Evolutionary conservation across 2,888 invertebrate genomes (phyloP).

Genomic region (Ceramica pisi): DNA sequence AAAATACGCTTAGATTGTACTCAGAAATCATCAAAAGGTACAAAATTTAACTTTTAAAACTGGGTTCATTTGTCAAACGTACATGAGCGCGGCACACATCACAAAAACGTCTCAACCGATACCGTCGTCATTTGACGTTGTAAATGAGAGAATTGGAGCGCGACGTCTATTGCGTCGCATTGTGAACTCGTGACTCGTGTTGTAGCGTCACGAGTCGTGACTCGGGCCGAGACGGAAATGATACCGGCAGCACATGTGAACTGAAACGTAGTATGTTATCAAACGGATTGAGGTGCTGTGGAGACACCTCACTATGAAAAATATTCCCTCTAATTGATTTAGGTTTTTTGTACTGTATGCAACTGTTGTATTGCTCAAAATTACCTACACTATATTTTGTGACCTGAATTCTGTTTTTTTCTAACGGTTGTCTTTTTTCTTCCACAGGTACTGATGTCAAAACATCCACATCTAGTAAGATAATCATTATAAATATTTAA

Average conservation of each 20-base stretch:
- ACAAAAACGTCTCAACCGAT: slow-evolving; percentile 31
- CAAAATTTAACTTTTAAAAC: not conserved
- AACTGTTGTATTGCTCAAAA: not conserved
- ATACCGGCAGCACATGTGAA: slow-evolving; percentile 55
- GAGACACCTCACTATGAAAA: not conserved
- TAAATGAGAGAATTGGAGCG: slow-evolving; percentile 66
- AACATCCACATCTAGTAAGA: slow-evolving; percentile 58
- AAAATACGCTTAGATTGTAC: not conserved
- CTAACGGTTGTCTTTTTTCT: not conserved
- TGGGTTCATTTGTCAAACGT: slow-evolving; percentile 16
- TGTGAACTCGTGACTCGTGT: slow-evolving; percentile 58
- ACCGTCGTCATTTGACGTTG: slow-evolving; percentile 59
- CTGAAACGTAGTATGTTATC: slow-evolving; percentile 37
- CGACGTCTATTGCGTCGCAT: slow-evolving; percentile 43
- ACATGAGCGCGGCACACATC: slow-evolving; percentile 11
- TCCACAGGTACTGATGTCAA: slow-evolving; percentile 60
- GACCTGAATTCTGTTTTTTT: not conserved
- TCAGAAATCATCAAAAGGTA: not conserved
- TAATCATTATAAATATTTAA: not conserved
- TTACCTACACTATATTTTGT: not conserved
- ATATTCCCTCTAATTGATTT: not conserved
- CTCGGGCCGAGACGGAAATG: slow-evolving; percentile 68
- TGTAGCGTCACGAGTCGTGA: slow-evolving; percentile 47
- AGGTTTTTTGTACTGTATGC: not conserved
- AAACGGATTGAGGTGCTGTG: slow-evolving; percentile 14